A percentile compares a stretch with the other conserved stretches of the same genome.
Evolutionary conservation across 2,888 invertebrate species (phyloP).

Genomic region (Aspidiotus rigidus): DNA sequence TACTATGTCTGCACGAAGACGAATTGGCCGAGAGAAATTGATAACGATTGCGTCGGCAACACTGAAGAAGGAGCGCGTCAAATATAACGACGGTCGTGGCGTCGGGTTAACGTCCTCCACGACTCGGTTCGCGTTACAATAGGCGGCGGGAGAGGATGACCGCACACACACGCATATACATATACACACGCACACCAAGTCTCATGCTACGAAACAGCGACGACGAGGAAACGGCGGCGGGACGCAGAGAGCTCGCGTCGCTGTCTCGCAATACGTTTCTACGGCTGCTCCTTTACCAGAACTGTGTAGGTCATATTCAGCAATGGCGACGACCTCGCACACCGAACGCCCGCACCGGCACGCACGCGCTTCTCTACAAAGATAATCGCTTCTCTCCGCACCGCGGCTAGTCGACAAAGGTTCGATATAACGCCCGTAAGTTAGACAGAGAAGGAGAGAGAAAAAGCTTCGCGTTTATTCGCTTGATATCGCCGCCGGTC

Average conservation of each 20-base stretch:
- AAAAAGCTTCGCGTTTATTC: not conserved
- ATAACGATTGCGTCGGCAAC: constrained; percentile 9
- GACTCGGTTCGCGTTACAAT: constrained; percentile 27
- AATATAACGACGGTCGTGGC: constrained; percentile 29
- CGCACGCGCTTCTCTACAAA: constrained; percentile 28
- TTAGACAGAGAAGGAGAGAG: not conserved
- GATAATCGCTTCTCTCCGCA: constrained; percentile 23
- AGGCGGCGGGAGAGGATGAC: constrained; percentile 33
- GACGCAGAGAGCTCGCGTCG: constrained; percentile 23
- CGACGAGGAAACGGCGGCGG: constrained; percentile 11
- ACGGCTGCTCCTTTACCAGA: constrained; percentile 15
- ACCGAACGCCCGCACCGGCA: constrained; percentile 31
- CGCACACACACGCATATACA: constrained; percentile 9
- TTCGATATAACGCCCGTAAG: not conserved
- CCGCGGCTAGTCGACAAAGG: not conserved
- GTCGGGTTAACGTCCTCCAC: constrained; percentile 32
- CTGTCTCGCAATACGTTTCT: constrained; percentile 31
- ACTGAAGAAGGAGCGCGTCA: constrained; percentile 23
- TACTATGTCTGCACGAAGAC: too few relatives aligned
- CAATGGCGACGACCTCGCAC: constrained; percentile 33
- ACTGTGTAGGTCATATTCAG: constrained; percentile 30
- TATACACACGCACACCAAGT: constrained; percentile 1
- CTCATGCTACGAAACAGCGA: constrained; percentile 5
- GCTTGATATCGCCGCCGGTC: not conserved
- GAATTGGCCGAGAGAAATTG: too few relatives aligned